These are phyloP conservation scores for Xanthorhoe spadicearia DNA, from an alignment of 2,888 invertebrate species.

Conservation along the genomic window DNA sequence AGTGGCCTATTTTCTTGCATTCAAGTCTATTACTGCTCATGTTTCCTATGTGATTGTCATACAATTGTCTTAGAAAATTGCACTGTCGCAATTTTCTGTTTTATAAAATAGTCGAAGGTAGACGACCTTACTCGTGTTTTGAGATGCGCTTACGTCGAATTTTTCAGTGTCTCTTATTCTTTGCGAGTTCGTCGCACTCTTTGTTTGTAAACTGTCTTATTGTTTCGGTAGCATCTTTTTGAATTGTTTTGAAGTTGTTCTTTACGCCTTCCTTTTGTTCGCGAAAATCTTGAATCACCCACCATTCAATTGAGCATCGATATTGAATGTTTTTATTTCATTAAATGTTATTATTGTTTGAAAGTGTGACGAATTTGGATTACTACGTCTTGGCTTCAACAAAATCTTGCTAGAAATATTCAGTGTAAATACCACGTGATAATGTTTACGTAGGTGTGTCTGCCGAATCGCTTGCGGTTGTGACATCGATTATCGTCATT, in stretches of 20 bases:
- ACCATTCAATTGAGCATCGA: conserved; percentile 11
- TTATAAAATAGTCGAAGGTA: conserved; percentile 60
- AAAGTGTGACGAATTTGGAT: background rate
- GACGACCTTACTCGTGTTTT: conserved; percentile 66
- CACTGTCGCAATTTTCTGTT: conserved; percentile 62
- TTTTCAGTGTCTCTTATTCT: conserved; percentile 53
- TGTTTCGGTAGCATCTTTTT: conserved; percentile 39
- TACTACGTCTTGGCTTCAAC: background rate
- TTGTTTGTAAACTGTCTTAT: conserved; percentile 74
- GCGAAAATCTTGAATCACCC: conserved; percentile 13
- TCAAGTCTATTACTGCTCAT: conserved; percentile 40
- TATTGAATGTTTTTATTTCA: background rate
- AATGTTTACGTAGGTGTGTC: conserved; percentile 54
- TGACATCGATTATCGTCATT: conserved; percentile 28
- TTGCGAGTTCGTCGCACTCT: conserved; percentile 62
- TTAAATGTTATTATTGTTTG: background rate
- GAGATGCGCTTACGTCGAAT: conserved; percentile 53
- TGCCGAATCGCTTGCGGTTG: conserved; percentile 34
- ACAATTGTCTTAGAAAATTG: conserved; percentile 60
- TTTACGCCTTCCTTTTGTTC: conserved; percentile 27
- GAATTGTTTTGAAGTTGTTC: conserved; percentile 30
- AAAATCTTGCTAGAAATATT: conserved; percentile 24
- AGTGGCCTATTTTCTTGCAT: conserved; percentile 41
- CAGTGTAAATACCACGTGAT: conserved; percentile 46
- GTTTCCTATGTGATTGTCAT: conserved; percentile 43